A percentile compares a stretch with the other conserved stretches of the same genome.
Evolutionary conservation across 2,888 invertebrate genomes (phyloP).

Genomic region (Lissocephala sabroskyi): DNA sequence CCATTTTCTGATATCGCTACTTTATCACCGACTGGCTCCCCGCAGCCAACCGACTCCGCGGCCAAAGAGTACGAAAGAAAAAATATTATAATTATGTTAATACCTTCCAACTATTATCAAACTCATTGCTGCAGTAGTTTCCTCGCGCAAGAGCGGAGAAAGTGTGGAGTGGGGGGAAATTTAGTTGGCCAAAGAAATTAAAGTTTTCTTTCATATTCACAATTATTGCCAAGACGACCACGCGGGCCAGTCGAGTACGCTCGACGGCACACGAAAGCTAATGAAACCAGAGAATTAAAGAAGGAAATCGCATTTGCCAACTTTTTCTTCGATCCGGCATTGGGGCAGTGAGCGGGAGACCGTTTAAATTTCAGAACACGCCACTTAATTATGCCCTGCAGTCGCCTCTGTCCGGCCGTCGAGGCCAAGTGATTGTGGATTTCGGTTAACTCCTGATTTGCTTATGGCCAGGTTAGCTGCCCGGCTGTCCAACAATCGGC

Average conservation of each 20-base stretch:
- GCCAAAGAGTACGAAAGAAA: neutral
- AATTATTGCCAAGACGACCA: too few relatives aligned
- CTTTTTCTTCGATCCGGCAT: too few relatives aligned
- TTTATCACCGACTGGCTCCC: too few relatives aligned
- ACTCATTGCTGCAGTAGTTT: slow-evolving; percentile 38
- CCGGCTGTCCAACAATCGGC: too few relatives aligned
- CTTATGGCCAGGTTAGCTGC: too few relatives aligned
- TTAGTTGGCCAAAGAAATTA: slow-evolving; percentile 26
- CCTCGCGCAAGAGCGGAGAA: slow-evolving; percentile 15
- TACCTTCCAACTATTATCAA: slow-evolving; percentile 46
- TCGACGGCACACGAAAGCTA: slow-evolving; percentile 11
- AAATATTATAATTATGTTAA: slow-evolving; percentile 51
- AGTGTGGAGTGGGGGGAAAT: too few relatives aligned
- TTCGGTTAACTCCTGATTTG: too few relatives aligned
- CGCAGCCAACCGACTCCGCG: slow-evolving; percentile 5
- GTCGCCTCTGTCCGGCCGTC: too few relatives aligned
- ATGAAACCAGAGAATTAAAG: neutral
- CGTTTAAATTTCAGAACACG: too few relatives aligned
- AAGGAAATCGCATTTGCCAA: slow-evolving; percentile 6
- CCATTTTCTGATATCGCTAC: neutral
- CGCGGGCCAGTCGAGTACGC: slow-evolving; percentile 22
- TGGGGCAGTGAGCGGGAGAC: too few relatives aligned
- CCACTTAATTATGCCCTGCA: too few relatives aligned
- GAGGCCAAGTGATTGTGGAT: too few relatives aligned
- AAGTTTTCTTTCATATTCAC: slow-evolving; percentile 26